Percentiles rank a stretch among this genome's conserved stretches.
Conservation (phyloP, 2,797 vertebrate species). For the Mionectes olivaceus region DNA sequence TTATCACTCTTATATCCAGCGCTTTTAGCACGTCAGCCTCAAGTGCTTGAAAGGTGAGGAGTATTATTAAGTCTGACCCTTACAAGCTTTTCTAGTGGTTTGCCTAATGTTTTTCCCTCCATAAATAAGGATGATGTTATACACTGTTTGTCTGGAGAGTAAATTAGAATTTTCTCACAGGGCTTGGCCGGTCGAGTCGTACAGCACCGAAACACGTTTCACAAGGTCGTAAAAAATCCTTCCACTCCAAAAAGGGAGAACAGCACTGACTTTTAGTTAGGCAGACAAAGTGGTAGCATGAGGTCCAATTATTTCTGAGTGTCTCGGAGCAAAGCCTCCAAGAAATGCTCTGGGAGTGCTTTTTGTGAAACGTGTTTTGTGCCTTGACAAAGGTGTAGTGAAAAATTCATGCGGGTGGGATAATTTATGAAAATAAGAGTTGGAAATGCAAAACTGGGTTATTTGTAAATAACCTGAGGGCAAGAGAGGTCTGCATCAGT, state of each 20-base stretch:
- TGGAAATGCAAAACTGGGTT: not conserved
- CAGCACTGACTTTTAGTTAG: not conserved
- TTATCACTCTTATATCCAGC: conserved; percentile 22
- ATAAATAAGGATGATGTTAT: conserved; percentile 17
- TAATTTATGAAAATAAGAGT: not conserved
- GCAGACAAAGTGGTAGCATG: not conserved
- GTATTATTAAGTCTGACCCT: conserved; percentile 61
- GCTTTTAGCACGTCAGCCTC: conserved; percentile 47
- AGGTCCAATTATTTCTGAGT: not conserved
- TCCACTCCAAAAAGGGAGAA: not conserved
- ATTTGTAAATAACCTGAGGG: not conserved
- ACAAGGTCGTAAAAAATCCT: not conserved
- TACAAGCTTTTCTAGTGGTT: not conserved
- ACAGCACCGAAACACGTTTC: not conserved
- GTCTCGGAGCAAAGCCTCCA: not conserved
- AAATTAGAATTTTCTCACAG: conserved; percentile 4
- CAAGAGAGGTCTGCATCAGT: not conserved
- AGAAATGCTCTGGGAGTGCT: not conserved
- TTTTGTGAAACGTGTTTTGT: not conserved
- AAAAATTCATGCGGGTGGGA: not conserved
- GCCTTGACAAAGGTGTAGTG: not conserved
- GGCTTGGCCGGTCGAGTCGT: not conserved
- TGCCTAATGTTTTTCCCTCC: not conserved
- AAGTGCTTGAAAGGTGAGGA: conserved; percentile 33
- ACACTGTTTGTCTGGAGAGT: not conserved